Conservation (phyloP, 1,140 invertebrate species). For the Galleria mellonella region DNA sequence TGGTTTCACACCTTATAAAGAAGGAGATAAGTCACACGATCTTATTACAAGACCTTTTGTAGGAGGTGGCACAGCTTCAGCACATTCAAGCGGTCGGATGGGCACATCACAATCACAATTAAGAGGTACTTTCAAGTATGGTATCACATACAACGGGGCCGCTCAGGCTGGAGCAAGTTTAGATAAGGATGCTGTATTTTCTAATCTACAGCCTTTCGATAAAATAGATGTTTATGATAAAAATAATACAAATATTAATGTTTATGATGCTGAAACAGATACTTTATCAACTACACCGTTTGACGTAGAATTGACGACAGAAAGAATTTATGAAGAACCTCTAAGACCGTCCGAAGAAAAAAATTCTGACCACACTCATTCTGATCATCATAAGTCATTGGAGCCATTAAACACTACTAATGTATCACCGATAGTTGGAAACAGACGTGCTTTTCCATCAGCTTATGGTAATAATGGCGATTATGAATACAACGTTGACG, state of each 20-base stretch:
- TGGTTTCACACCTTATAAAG: slow-evolving; percentile 84
- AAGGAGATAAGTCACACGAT: slow-evolving; percentile 70
- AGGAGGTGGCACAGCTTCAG: slow-evolving; percentile 84
- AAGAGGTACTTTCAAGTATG: slow-evolving; percentile 84
- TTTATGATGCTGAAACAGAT: slow-evolving; percentile 55
- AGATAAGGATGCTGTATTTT: slow-evolving; percentile 65
- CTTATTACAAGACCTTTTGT: slow-evolving; percentile 74
- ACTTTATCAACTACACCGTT: slow-evolving; percentile 18
- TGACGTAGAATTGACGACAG: slow-evolving; percentile 52
- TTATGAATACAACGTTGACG: slow-evolving; percentile 53
- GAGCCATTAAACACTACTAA: slow-evolving; percentile 14
- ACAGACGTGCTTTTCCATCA: slow-evolving; percentile 42
- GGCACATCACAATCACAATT: slow-evolving; percentile 88
- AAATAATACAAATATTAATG: slow-evolving; percentile 63
- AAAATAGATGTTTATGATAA: slow-evolving; percentile 65
- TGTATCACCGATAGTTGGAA: slow-evolving; percentile 25
- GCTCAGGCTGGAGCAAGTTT: slow-evolving; percentile 87
- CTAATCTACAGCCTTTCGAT: slow-evolving; percentile 51
- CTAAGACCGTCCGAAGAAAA: slow-evolving; percentile 13
- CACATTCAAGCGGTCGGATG: slow-evolving; percentile 81
- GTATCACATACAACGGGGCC: slow-evolving; percentile 86
- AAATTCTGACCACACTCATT: slow-evolving; percentile 35
- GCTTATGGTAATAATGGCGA: slow-evolving; percentile 35
- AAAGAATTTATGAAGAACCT: slow-evolving; percentile 29
- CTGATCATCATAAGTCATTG: slow-evolving; percentile 43